Evolutionary conservation across 2,888 invertebrate genomes (phyloP), one percentile per base, ranked within the genome.

Genomic region (Harpalus rubripes): DNA sequence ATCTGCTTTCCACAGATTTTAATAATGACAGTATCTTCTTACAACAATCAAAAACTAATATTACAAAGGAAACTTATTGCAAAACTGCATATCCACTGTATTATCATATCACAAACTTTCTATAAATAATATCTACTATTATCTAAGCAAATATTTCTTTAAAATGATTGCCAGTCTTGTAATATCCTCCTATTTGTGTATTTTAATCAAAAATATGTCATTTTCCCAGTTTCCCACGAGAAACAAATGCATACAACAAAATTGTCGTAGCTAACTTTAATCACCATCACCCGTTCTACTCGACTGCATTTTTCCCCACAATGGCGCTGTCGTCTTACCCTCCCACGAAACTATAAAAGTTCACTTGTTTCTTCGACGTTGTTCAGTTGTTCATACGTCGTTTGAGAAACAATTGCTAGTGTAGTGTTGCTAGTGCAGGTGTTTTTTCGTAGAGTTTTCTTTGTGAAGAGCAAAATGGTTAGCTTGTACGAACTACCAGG

Each of bases 401-500:
- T 56, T 74, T 32, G 58, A 56, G 78, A 78, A 58, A 78, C 78
- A 78, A 58, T 58, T 74, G 32, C 58, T 15, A 26, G 56, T 78
- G 56, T 8, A 22, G 18, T 18, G 63, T 63, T 12, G n/a, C 39
- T 3, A 22, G 68, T 68, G 39, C 26, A 15, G 22, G 15, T 59
- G 59, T 15, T 58, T 4, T 52, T 18, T 52, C 15, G 7, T 52
- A 52, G 1, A 52, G 10, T 22, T 76, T 32, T 32, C 32, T 32
- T 32, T 32, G 32, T 32, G 32, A 32, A 1, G 32, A 56, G n/a
- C 3, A 84, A 78, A 74, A 85, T 85, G 86, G 87, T 86, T 68
- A 87, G 86, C 82, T 59, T 82, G n/a, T 86, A 83, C 81, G 90
- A 91, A 88, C 88, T 91, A 89, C 90, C 91, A 7, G 91, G 91